Evolutionary conservation across 2,797 vertebrate genomes (phyloP), one percentile per base, ranked within the genome.

Genomic region (Coilia nasus): DNA sequence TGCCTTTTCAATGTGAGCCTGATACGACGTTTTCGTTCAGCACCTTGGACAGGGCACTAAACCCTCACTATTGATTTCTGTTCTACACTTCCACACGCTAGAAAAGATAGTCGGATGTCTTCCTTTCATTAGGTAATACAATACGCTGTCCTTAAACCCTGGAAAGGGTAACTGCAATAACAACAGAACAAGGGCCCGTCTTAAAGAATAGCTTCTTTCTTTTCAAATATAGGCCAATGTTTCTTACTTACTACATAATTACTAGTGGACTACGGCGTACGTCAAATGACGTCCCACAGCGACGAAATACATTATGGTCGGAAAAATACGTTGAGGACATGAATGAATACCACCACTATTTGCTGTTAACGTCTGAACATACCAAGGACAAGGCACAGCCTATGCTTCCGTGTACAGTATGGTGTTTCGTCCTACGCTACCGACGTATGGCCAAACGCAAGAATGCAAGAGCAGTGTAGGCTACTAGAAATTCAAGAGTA

Each of bases 41-140:
- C 71, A 94, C 94, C 92, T 85, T 78, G 93, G 94, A 94, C 90
- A 93, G 92, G 81, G 87, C 41, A 89, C 82, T 87, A 82, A 86
- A 88, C 82, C 50, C 83, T 82, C 89, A 83, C 86, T 62, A 90
- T 82, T 85, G 90, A 88, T 91, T 91, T 87, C 88, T 84, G 84
- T 59, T 83, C 54, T 85, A 47, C 71, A 87, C 87, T 81, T 78
- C 62, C 83, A 86, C 83, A 89, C 83, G 83, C 83, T 85, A 84
- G 57, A 80, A 31, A 59, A 59, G 83, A 62, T 86, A 83, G 75
- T 83, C 82, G 46, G 59, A 80, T n/a, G 86, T 57, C 83, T 89
- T 50, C 86, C 31, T 88, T 90, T 90, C 84, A 86, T 56, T 21
- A 17, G 83, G 80, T 83, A 88, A 87, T 82, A 88, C 83, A 89